Conservation (phyloP, 2,888 invertebrate genomes). For the Galerucella nymphaeae region DNA sequence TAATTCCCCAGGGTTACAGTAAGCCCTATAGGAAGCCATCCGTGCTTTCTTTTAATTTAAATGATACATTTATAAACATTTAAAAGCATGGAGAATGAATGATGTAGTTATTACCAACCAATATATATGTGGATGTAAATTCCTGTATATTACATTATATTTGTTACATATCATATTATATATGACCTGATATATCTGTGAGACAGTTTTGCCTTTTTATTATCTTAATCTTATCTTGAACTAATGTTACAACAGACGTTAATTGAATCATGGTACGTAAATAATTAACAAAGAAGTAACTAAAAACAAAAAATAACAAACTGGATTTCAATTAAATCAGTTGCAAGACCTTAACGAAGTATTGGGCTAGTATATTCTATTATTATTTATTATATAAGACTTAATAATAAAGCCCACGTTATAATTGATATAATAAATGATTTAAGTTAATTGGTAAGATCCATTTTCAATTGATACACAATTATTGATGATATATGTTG, state of each 20-base stretch:
- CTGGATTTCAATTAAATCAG: not conserved
- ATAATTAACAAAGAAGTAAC: not conserved
- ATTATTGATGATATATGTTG: not conserved
- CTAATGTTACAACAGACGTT: not conserved
- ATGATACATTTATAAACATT: too few relatives aligned
- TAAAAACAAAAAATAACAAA: not conserved
- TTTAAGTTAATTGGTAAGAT: not conserved
- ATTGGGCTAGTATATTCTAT: not conserved
- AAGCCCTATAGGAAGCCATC: too few relatives aligned
- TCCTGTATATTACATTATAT: too few relatives aligned
- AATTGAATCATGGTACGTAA: not conserved
- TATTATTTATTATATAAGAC: not conserved
- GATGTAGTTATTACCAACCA: too few relatives aligned
- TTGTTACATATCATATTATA: too few relatives aligned
- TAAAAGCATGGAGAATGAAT: too few relatives aligned
- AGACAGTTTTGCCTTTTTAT: too few relatives aligned
- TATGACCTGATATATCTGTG: too few relatives aligned
- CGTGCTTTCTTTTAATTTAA: too few relatives aligned
- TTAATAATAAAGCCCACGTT: not conserved
- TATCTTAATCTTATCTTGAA: too few relatives aligned
- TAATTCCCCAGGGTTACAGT: too few relatives aligned
- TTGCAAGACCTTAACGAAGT: not conserved
- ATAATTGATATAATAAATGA: conserved; percentile 5
- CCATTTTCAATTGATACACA: not conserved
- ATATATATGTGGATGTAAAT: too few relatives aligned